phyloP scores from a whole-genome alignment of 2,113 vertebrate genomes.

The Girardinichthys multiradiatus region DNA sequence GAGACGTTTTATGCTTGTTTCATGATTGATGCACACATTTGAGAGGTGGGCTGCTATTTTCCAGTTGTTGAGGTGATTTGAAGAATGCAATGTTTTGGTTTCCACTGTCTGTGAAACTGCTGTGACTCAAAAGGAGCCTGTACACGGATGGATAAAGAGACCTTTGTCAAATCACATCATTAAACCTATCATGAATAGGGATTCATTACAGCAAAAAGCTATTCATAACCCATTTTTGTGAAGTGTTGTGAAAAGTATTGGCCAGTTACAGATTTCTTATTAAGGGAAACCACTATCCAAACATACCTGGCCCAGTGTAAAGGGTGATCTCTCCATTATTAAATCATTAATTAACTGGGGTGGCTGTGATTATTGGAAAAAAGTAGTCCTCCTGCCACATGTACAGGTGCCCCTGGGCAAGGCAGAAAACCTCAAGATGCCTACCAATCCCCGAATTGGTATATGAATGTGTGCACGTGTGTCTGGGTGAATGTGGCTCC shows the following conservation, averaged over 20 bases:
- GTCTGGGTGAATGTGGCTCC: no score
- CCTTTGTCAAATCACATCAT: neutral
- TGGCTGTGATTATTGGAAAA: neutral
- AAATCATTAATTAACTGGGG: neutral
- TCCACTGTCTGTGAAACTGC: neutral
- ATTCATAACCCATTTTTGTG: no score
- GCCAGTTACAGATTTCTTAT: no score
- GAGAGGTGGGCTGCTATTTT: neutral
- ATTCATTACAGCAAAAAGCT: no score
- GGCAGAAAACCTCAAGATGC: neutral
- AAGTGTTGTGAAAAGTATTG: no score
- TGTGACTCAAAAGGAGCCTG: neutral
- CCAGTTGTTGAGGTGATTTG: constrained; percentile 5
- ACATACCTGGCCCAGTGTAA: neutral
- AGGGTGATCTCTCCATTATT: neutral
- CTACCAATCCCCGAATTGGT: neutral
- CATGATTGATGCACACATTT: constrained; percentile 8
- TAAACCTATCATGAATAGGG: no score
- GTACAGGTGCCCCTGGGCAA: neutral
- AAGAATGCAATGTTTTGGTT: neutral
- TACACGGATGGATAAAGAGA: neutral
- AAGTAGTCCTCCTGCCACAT: neutral
- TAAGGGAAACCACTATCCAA: no score
- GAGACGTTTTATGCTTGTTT: neutral
- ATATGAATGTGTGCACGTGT: neutral